Evolutionary conservation across 2,888 invertebrate genomes (phyloP).

Genomic region (Drosophila birchii): DNA sequence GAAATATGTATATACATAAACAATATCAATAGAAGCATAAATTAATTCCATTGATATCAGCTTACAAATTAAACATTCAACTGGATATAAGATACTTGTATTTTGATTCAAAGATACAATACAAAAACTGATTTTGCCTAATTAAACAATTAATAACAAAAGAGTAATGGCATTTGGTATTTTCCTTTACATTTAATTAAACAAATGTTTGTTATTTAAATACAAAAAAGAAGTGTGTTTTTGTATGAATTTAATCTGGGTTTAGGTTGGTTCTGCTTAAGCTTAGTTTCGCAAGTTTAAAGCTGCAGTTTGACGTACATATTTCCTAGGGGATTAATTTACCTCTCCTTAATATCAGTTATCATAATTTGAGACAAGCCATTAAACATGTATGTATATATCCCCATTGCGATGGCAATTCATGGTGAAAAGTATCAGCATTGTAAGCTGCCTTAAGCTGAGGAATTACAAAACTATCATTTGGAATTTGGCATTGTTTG

Average conservation of each 20-base stretch:
- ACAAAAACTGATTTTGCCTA: background rate
- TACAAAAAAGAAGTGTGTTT: background rate
- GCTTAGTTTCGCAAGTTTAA: background rate
- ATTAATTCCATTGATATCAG: background rate
- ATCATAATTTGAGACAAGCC: background rate
- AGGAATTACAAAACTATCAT: conserved; percentile 16
- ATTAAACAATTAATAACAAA: conserved; percentile 5
- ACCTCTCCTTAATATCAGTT: background rate
- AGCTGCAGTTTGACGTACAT: background rate
- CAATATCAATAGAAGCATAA: background rate
- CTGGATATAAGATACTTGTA: background rate
- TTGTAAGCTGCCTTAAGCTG: conserved; percentile 10
- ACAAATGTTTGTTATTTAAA: background rate
- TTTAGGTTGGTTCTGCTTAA: background rate
- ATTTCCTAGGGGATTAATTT: background rate
- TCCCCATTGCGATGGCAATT: background rate
- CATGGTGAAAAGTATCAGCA: background rate
- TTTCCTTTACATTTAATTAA: background rate
- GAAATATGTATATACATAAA: background rate
- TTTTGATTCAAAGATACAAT: background rate
- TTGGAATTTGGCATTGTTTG: conserved; percentile 21
- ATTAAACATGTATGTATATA: background rate
- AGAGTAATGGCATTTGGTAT: background rate
- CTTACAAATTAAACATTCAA: background rate
- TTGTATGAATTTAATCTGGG: background rate